Percentiles rank a stretch among this genome's conserved stretches.
These are phyloP conservation scores for Danio albolineatus DNA, from an alignment of 2,797 vertebrate genomes.

Conservation along the genomic window DNA sequence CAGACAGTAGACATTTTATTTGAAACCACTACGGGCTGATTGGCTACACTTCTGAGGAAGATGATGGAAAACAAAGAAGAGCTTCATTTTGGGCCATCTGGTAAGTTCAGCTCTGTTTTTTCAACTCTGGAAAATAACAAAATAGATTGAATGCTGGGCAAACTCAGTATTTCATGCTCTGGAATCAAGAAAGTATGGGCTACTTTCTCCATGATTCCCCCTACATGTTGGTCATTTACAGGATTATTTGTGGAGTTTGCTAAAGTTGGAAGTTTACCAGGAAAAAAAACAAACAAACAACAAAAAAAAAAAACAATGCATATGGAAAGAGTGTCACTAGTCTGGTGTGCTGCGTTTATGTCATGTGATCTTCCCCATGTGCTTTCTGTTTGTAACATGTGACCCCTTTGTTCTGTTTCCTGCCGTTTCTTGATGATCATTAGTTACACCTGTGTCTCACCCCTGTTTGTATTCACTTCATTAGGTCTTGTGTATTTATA, in stretches of 20 bases:
- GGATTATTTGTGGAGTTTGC: conserved; percentile 64
- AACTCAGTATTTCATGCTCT: conserved; percentile 7
- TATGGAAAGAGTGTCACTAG: no score
- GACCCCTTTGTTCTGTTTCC: no score
- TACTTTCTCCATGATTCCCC: neutral
- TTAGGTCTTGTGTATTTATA: no score
- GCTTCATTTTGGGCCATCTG: conserved; percentile 75
- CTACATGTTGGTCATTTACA: conserved; percentile 34
- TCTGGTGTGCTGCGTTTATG: no score
- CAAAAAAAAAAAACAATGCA: conserved; percentile 60
- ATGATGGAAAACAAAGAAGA: conserved; percentile 75
- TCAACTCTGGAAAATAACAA: conserved; percentile 59
- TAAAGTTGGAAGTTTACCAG: conserved; percentile 66
- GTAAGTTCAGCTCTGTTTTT: conserved; percentile 70
- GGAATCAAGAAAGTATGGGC: neutral
- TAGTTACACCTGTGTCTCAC: no score
- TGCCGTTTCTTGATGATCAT: no score
- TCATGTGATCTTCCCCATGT: no score
- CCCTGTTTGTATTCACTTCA: no score
- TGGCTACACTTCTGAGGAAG: conserved; percentile 60
- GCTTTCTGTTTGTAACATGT: no score
- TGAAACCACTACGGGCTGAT: conserved; percentile 75
- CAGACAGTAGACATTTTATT: conserved; percentile 6
- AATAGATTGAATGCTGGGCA: conserved; percentile 45
- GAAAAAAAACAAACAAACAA: no score